Percentiles rank a stretch among this genome's conserved stretches.
Evolutionary conservation across 2,888 invertebrate species (phyloP).

Genomic region (Acleris sparsana): DNA sequence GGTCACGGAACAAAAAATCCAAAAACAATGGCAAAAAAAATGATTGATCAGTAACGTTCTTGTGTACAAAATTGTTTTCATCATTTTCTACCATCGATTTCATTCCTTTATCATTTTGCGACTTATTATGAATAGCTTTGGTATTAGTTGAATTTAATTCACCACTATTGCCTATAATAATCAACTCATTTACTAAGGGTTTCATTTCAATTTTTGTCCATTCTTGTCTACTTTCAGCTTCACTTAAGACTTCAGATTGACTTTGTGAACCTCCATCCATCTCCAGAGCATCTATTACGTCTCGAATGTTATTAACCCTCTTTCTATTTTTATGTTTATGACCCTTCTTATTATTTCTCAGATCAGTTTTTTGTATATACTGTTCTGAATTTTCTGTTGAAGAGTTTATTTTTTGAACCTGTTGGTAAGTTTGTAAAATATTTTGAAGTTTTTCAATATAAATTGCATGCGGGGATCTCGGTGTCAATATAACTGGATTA

Average conservation of each 20-base stretch:
- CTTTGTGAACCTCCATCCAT: slow-evolving; percentile 45
- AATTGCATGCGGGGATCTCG: slow-evolving; percentile 51
- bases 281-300: slow-evolving; percentile 69
- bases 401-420: slow-evolving; percentile 18
- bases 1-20: slow-evolving; percentile 56
- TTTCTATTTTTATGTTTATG: slow-evolving; percentile 42
- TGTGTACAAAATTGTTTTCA: slow-evolving; percentile 7
- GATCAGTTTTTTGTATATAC: slow-evolving; percentile 36
- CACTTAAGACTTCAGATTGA: slow-evolving; percentile 51
- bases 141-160: neutral
- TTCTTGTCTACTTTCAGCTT: slow-evolving; percentile 54
- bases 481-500: slow-evolving; percentile 63
- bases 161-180: neutral
- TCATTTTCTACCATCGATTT: neutral
- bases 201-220: slow-evolving; percentile 11
- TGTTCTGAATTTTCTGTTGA: slow-evolving; percentile 18
- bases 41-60: slow-evolving; percentile 41
- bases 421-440: slow-evolving; percentile 53
- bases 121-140: neutral
- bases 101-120: neutral
- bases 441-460: slow-evolving; percentile 61
- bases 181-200: neutral
- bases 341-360: slow-evolving; percentile 25
- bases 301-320: slow-evolving; percentile 69
- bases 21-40: slow-evolving; percentile 60